phyloP scores from a whole-genome alignment of 2,888 invertebrate species.

The Mythimna albipuncta region DNA sequence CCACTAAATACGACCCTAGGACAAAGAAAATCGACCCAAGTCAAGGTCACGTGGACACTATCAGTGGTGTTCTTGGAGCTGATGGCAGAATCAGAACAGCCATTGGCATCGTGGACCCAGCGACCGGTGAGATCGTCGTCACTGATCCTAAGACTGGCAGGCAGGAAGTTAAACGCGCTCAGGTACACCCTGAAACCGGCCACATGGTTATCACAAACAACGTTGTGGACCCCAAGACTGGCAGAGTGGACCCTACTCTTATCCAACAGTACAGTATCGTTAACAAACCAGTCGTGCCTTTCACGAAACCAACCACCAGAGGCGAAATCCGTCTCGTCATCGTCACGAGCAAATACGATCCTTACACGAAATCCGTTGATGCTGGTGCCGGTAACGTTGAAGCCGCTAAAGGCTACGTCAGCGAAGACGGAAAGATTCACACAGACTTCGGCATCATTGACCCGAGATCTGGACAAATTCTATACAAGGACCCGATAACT shows the following conservation, averaged over 20 bases:
- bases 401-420: conserved; percentile 89
- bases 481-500: conserved; percentile 91
- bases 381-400: conserved; percentile 89
- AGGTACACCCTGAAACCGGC: conserved; percentile 90
- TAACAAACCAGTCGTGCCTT: conserved; percentile 83
- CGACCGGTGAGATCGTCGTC: conserved; percentile 89
- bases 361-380: conserved; percentile 91
- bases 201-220: conserved; percentile 90
- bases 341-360: conserved; percentile 90
- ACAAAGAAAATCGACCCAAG: conserved; percentile 86
- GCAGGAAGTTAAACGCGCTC: conserved; percentile 90
- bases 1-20: conserved; percentile 91
- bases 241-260: conserved; percentile 91
- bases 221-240: conserved; percentile 90
- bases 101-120: conserved; percentile 92
- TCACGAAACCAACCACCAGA: conserved; percentile 81
- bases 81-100: conserved; percentile 91
- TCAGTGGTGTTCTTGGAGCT: conserved; percentile 90
- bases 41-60: conserved; percentile 87
- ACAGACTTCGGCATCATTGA: conserved; percentile 91
- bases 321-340: conserved; percentile 86
- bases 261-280: conserved; percentile 88
- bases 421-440: conserved; percentile 90
- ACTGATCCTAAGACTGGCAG: conserved; percentile 87
- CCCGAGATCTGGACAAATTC: conserved; percentile 90